phyloP scores from a whole-genome alignment of 2,113 vertebrate genomes.

The Passer domesticus region DNA sequence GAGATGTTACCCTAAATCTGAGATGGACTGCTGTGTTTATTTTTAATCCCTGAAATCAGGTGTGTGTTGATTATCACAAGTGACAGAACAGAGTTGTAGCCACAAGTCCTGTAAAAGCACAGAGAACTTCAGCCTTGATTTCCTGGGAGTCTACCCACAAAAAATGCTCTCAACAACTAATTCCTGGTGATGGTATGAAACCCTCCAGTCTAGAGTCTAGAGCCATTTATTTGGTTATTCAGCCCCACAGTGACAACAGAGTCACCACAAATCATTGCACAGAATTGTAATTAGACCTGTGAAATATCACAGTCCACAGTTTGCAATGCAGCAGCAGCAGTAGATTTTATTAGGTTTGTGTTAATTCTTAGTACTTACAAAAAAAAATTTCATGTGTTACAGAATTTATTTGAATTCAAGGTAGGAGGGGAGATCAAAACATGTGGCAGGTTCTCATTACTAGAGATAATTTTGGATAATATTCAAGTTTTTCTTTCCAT shows the following conservation, averaged over 20 bases:
- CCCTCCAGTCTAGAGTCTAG: neutral
- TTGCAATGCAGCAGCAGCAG: neutral
- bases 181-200: neutral
- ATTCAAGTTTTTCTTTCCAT: neutral
- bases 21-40: neutral
- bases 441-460: neutral
- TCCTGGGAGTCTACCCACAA: neutral
- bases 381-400: neutral
- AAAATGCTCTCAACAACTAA: neutral
- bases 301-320: neutral
- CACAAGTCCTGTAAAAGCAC: constrained; percentile 72
- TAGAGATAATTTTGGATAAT: neutral
- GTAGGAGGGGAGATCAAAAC: neutral
- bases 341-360: neutral
- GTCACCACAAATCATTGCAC: neutral
- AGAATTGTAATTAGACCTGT: neutral
- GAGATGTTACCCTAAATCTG: neutral
- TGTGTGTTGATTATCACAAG: neutral
- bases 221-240: neutral
- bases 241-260: neutral
- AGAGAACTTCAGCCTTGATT: constrained; percentile 47
- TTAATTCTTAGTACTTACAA: neutral
- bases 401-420: neutral
- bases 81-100: neutral
- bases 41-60: neutral